Percentiles rank a stretch among this genome's conserved stretches.
phyloP scores from a whole-genome alignment of 1,140 invertebrate genomes.

The Luehdorfia chinensis region DNA sequence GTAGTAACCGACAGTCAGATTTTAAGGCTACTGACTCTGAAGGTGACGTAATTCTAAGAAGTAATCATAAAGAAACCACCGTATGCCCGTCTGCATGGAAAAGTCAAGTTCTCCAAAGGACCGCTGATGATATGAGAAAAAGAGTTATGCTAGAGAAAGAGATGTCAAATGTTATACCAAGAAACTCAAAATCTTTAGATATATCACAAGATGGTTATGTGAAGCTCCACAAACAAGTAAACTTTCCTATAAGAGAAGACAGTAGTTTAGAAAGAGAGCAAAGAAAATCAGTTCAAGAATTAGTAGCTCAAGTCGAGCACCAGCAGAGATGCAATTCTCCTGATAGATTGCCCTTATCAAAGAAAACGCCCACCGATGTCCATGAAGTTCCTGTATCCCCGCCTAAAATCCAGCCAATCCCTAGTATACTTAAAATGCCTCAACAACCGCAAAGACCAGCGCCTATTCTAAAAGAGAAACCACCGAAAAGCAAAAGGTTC shows the following conservation, averaged over 20 bases:
- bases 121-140: conserved; percentile 65
- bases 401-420: conserved; percentile 35
- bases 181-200: conserved; percentile 57
- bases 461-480: conserved; percentile 69
- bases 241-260: conserved; percentile 38
- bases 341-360: conserved; percentile 37
- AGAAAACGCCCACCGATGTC: conserved; percentile 43
- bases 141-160: conserved; percentile 57
- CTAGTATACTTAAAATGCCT: conserved; percentile 56
- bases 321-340: conserved; percentile 61
- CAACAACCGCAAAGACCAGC: conserved; percentile 66
- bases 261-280: conserved; percentile 44
- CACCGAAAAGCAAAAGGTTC: conserved; percentile 71
- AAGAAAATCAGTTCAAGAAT: conserved; percentile 78
- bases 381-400: conserved; percentile 26
- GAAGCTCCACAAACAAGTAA: conserved; percentile 59
- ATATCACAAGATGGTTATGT: conserved; percentile 73
- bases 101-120: conserved; percentile 69
- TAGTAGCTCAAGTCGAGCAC: conserved; percentile 78
- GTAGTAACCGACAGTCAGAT: conserved; percentile 41
- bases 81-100: conserved; percentile 54
- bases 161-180: conserved; percentile 49
- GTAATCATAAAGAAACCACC: conserved; percentile 21
- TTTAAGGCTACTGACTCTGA: conserved; percentile 42
- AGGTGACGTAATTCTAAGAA: conserved; percentile 30